A percentile compares a stretch with the other conserved stretches of the same genome.
phyloP scores from a whole-genome alignment of 2,113 vertebrate genomes.

The Tichodroma muraria region DNA sequence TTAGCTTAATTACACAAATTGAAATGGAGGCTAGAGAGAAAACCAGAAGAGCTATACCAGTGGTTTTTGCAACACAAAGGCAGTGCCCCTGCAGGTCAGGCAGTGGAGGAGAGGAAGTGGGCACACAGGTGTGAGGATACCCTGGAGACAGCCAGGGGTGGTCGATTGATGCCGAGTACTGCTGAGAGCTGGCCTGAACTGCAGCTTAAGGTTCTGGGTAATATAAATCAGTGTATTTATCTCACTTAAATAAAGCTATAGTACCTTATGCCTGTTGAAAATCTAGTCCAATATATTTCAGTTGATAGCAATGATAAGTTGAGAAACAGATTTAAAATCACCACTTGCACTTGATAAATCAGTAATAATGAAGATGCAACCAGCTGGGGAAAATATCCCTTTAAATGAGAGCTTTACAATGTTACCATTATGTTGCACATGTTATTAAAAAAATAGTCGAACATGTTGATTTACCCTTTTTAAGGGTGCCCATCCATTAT shows the following conservation, averaged over 20 bases:
- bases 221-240: not conserved
- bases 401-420: not conserved
- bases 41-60: not conserved
- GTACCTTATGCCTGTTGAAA: not conserved
- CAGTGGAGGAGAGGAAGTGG: not conserved
- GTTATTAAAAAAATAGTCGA: constrained; percentile 1
- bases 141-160: not conserved
- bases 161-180: fast-evolving
- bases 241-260: not conserved
- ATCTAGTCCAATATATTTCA: not conserved
- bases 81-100: not conserved
- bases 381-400: not conserved
- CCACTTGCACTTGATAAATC: not conserved
- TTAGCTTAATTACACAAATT: not conserved
- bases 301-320: not conserved
- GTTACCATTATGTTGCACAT: not conserved
- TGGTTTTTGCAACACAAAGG: not conserved
- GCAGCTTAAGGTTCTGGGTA: not conserved
- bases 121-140: no score
- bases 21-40: not conserved
- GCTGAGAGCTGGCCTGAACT: not conserved
- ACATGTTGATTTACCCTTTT: constrained; percentile 32
- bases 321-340: not conserved
- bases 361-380: not conserved
- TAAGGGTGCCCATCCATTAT: constrained; percentile 32